These are phyloP conservation scores for Limulus polyphemus DNA, from an alignment of 2,888 invertebrate species.

Conservation along the genomic window DNA sequence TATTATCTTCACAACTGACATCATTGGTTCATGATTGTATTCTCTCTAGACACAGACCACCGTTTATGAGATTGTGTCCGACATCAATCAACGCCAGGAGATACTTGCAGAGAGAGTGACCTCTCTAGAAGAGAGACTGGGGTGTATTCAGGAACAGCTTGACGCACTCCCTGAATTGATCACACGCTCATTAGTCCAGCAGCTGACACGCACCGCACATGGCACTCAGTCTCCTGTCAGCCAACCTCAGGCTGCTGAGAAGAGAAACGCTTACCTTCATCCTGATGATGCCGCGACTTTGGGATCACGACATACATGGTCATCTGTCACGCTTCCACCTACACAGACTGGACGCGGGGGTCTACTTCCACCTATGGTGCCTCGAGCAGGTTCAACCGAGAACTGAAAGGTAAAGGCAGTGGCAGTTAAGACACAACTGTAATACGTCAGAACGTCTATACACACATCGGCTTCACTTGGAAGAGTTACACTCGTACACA, in stretches of 20 bases:
- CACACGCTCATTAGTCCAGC: slow-evolving; percentile 13
- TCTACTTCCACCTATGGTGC: background rate
- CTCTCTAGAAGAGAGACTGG: slow-evolving; percentile 82
- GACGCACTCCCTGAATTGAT: slow-evolving; percentile 53
- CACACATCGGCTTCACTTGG: too few relatives aligned
- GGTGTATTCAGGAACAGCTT: slow-evolving; percentile 70
- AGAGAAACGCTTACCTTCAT: background rate
- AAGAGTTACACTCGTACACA: too few relatives aligned
- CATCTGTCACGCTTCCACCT: background rate
- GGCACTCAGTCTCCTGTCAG: background rate
- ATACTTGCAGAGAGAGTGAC: slow-evolving; percentile 83
- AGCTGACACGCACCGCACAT: slow-evolving; percentile 2
- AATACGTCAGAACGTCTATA: too few relatives aligned
- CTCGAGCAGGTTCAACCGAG: background rate
- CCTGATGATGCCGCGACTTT: background rate
- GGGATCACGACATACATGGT: background rate
- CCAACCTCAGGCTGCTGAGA: slow-evolving; percentile 10
- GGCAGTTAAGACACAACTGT: too few relatives aligned
- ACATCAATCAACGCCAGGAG: slow-evolving; percentile 89
- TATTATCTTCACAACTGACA: too few relatives aligned
- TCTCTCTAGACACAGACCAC: slow-evolving; percentile 85
- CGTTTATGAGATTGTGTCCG: slow-evolving; percentile 94
- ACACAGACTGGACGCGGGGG: background rate
- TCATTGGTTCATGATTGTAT: slow-evolving; percentile 8
- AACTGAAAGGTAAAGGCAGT: background rate